Evolutionary conservation across 2,888 invertebrate genomes (phyloP), one percentile per base, ranked within the genome.

Genomic region (Campopleginae sp.): DNA sequence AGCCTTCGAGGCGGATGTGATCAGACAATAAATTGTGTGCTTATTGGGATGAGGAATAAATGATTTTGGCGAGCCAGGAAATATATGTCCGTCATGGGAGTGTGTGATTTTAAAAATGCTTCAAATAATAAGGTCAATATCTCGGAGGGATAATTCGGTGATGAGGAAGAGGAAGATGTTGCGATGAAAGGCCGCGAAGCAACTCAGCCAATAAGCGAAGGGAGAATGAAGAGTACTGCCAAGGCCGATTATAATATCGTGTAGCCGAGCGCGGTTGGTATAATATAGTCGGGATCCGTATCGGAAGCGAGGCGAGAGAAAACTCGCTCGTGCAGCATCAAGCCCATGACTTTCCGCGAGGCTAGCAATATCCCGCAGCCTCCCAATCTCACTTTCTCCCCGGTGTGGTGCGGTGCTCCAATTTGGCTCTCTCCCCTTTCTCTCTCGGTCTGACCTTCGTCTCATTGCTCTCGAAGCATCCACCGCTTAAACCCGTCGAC

Each of bases 341-440:
- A 63, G 81, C 51, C 61, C 78, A 85, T 85, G 84, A 81, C 81
- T 85, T 85, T 85, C 81, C 65, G 76, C 72, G 77, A 78, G 31
- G 84, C 70, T 81, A 63, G 84, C 80, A 85, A 84, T 84, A 84
- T 84, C 68, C 76, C 63, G 46, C 68, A 81, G 77, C 48, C 61
- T 63, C 42, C 54, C 51, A 65, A 65, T 76, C n/a, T 46, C 51
- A 48, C 54, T 19, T 77, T 65, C 27, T 61, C 70, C 12, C 75
- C n/a, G n/a, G n/a, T n/a, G n/a, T n/a, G n/a, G n/a, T n/a, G n/a
- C n/a, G n/a, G n/a, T 38, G 5, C 46, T 27, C 31, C 31, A 23
- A 31, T 46, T 17, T 5, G 31, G n/a, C 71, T 44, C 17, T 68
- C 42, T 42, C 42, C 17, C 33, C 31, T 38, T 23, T 19, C 54